phyloP scores from a whole-genome alignment of 2,113 vertebrate genomes.

The Triplophysa siluroides region DNA sequence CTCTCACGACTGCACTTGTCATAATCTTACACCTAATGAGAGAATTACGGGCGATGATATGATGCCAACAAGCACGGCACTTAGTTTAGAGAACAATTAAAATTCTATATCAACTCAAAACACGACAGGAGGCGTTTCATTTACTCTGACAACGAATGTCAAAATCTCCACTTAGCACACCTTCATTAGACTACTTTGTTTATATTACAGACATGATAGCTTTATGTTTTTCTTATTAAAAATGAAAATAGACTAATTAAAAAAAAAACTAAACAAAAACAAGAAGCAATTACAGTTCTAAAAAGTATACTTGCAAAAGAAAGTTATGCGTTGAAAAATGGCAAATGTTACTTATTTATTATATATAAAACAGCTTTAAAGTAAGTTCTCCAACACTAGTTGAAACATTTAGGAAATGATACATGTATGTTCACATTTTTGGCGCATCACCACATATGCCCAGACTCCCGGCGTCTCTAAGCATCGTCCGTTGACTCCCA shows the following conservation, averaged over 20 bases:
- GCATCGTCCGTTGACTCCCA: neutral
- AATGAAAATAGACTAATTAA: neutral
- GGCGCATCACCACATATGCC: neutral
- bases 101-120: slow-evolving; percentile 41
- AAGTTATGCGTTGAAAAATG: neutral
- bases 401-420: too few species aligned
- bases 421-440: neutral
- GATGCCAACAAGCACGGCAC: slow-evolving; percentile 7
- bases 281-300: slow-evolving; percentile 17
- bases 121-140: slow-evolving; percentile 23
- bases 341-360: too few species aligned
- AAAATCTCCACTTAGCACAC: slow-evolving; percentile 24
- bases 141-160: slow-evolving; percentile 23
- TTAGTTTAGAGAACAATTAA: slow-evolving; percentile 37
- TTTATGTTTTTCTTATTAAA: slow-evolving; percentile 20
- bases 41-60: slow-evolving; percentile 40
- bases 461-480: neutral
- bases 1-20: slow-evolving; percentile 47
- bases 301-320: neutral
- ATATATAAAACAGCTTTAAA: too few species aligned
- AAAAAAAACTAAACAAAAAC: neutral
- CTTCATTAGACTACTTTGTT: slow-evolving; percentile 15
- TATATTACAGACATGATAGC: slow-evolving; percentile 5
- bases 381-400: too few species aligned
- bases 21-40: slow-evolving; percentile 39